Evolutionary conservation across 2,113 vertebrate species (phyloP).

Genomic region (sheep (Ovis aries)): DNA sequence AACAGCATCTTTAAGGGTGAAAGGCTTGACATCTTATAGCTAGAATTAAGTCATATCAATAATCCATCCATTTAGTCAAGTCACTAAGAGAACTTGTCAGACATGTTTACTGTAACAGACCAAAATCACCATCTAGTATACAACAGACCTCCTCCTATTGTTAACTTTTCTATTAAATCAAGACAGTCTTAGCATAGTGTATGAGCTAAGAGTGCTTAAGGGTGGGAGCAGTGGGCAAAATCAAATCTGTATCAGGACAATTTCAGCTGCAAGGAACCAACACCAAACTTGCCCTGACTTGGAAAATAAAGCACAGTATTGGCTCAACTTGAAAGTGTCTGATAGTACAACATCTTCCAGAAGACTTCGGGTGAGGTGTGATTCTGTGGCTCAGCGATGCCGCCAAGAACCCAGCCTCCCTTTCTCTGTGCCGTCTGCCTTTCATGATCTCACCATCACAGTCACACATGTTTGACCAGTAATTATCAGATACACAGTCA

Average conservation of each 20-base stretch:
- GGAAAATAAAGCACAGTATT: not conserved
- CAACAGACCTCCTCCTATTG: not conserved
- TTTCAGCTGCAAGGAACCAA: not conserved
- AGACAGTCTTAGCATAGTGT: not conserved
- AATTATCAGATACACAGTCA: fast-evolving
- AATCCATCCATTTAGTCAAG: not conserved
- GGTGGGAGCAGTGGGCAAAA: fast-evolving
- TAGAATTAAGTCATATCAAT: conserved; percentile 19
- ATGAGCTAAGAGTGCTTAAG: not conserved
- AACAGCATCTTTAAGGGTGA: not conserved
- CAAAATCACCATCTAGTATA: not conserved
- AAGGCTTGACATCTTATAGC: not conserved
- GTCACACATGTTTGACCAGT: not conserved
- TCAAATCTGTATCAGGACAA: too few species aligned
- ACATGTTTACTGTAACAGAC: not conserved
- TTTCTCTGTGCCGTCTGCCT: not conserved
- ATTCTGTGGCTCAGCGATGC: fast-evolving
- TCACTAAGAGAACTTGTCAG: not conserved
- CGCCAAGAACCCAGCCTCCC: not conserved
- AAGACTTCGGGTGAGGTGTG: fast-evolving
- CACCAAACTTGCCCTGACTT: not conserved
- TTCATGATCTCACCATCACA: fast-evolving
- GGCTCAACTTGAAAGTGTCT: not conserved
- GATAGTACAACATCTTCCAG: fast-evolving
- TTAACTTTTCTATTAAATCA: not conserved